Evolutionary conservation across 2,113 vertebrate genomes (phyloP).

Genomic region (Hemiscyllium ocellatum): DNA sequence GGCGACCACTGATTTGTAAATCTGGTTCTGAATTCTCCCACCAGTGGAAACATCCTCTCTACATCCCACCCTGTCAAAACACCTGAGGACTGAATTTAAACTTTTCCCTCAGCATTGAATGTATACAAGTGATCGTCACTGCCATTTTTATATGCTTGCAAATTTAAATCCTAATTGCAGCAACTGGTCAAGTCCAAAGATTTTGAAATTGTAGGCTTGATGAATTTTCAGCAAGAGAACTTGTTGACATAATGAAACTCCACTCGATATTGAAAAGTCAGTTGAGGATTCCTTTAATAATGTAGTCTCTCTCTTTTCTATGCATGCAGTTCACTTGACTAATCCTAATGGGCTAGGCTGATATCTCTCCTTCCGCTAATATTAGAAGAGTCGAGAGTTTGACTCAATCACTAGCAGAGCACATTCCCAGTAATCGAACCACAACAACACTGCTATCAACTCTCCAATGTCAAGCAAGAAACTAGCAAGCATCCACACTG

Average conservation of each 20-base stretch:
- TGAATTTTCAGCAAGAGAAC: neutral
- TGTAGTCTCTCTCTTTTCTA: neutral
- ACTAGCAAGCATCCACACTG: neutral
- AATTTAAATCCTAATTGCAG: neutral
- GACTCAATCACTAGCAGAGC: neutral
- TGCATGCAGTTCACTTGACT: neutral
- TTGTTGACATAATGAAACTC: neutral
- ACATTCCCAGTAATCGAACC: neutral
- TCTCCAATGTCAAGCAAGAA: neutral
- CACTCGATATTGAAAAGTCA: neutral
- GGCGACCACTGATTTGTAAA: too few species aligned
- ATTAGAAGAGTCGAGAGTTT: neutral
- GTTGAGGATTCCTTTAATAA: neutral
- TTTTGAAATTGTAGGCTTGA: neutral
- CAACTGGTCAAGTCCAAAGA: neutral
- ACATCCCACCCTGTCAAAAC: too few species aligned
- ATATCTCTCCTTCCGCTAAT: neutral
- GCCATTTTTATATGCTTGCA: neutral
- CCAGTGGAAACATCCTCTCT: too few species aligned
- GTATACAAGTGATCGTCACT: neutral
- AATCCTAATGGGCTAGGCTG: neutral
- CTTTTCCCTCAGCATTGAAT: neutral
- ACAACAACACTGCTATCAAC: neutral
- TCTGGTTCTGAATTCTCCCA: too few species aligned
- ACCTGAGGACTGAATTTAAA: neutral